phyloP scores from a whole-genome alignment of 2,888 invertebrate genomes.

The Stratiomys singularior region DNA sequence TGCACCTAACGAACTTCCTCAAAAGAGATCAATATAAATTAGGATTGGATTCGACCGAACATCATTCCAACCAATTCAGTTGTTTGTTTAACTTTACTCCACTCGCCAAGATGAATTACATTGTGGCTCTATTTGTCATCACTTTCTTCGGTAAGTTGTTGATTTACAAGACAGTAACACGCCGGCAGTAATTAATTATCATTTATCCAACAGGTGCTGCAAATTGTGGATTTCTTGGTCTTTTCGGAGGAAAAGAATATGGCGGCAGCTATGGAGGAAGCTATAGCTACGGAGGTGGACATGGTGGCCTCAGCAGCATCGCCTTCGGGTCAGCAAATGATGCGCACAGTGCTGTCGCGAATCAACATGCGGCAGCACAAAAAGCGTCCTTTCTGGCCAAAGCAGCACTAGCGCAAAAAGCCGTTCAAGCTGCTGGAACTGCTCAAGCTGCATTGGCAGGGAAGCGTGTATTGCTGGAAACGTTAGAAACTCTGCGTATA shows the following conservation, averaged over 20 bases:
- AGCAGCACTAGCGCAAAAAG: conserved; percentile 77
- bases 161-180: neutral
- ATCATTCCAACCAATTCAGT: neutral
- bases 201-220: neutral
- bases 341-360: conserved; percentile 77
- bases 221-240: neutral
- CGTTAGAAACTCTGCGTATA: conserved; percentile 75
- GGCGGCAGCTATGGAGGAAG: neutral
- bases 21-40: too few species aligned
- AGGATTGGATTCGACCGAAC: too few species aligned
- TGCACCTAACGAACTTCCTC: too few species aligned
- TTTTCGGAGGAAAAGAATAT: neutral
- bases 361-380: conserved; percentile 79
- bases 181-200: neutral
- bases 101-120: neutral
- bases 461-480: conserved; percentile 71
- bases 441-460: conserved; percentile 69
- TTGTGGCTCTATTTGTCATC: neutral
- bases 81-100: neutral
- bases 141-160: neutral
- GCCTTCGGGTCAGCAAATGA: conserved; percentile 81
- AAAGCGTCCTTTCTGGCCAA: conserved; percentile 74
- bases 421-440: conserved; percentile 68
- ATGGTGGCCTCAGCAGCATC: conserved; percentile 74
- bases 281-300: neutral